These are phyloP conservation scores for Mythimna ferrago DNA, from an alignment of 2,888 invertebrate genomes.

Conservation along the genomic window DNA sequence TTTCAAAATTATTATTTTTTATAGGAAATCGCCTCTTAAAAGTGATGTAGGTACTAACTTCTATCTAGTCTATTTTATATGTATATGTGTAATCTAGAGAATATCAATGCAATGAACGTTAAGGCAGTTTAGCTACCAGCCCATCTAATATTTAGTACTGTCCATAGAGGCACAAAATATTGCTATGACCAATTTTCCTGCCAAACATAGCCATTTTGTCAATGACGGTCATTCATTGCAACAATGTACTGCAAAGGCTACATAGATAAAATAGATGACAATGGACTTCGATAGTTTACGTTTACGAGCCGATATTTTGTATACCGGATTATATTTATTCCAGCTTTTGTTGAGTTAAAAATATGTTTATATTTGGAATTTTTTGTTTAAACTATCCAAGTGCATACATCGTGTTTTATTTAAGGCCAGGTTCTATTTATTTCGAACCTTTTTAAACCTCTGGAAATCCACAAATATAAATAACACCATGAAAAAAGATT, in stretches of 20 bases:
- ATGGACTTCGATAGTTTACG: slow-evolving; percentile 10
- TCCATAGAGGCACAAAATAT: slow-evolving; percentile 17
- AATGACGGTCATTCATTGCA: slow-evolving; percentile 20
- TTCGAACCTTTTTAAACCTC: too few species aligned
- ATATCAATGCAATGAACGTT: neutral
- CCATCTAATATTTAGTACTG: neutral
- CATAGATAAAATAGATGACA: slow-evolving; percentile 18
- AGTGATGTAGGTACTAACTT: too few species aligned
- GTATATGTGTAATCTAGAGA: neutral
- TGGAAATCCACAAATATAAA: too few species aligned
- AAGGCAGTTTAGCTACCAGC: neutral
- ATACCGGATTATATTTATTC: neutral
- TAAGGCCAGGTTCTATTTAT: too few species aligned
- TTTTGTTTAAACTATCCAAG: neutral
- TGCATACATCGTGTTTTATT: neutral
- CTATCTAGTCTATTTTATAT: too few species aligned
- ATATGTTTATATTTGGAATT: neutral
- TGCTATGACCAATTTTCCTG: slow-evolving; percentile 13
- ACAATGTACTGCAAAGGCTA: slow-evolving; percentile 25
- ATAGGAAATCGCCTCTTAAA: too few species aligned
- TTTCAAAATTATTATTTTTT: too few species aligned
- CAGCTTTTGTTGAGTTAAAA: neutral
- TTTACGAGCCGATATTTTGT: slow-evolving; percentile 28
- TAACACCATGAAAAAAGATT: too few species aligned
- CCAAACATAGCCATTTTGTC: slow-evolving; percentile 15